Evolutionary conservation across 2,797 vertebrate genomes (phyloP).

Genomic region (Acanthornis magna): DNA sequence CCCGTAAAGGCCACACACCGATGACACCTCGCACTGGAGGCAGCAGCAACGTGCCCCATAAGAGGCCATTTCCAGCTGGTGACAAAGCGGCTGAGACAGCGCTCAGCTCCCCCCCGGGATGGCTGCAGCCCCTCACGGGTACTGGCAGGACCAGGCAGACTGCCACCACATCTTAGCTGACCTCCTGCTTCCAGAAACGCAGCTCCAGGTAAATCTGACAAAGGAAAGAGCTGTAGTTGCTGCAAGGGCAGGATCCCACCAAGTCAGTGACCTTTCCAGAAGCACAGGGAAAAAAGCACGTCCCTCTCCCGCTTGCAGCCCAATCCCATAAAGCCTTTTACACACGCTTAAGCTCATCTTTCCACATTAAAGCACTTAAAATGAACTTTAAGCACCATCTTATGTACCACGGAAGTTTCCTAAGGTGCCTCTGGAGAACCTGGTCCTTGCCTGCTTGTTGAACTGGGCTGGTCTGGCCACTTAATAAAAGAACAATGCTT

Average conservation of each 20-base stretch:
- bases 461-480: neutral
- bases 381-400: neutral
- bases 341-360: neutral
- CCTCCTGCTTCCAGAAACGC: neutral
- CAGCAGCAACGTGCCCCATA: neutral
- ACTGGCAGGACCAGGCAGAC: neutral
- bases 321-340: neutral
- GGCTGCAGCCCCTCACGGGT: neutral
- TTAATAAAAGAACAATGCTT: neutral
- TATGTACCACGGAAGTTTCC: neutral
- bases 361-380: neutral
- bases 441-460: neutral
- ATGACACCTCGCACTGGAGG: neutral
- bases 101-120: neutral
- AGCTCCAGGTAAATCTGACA: neutral
- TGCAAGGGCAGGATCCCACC: neutral
- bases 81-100: neutral
- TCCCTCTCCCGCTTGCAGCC: neutral
- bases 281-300: neutral
- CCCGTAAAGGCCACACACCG: neutral
- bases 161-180: neutral
- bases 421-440: neutral
- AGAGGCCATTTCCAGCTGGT: neutral
- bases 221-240: neutral
- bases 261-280: constrained; percentile 4